Percentiles rank a stretch among this genome's conserved stretches.
Evolutionary conservation across 2,113 vertebrate genomes (phyloP).

Genomic region (Mormoops blainvillei): DNA sequence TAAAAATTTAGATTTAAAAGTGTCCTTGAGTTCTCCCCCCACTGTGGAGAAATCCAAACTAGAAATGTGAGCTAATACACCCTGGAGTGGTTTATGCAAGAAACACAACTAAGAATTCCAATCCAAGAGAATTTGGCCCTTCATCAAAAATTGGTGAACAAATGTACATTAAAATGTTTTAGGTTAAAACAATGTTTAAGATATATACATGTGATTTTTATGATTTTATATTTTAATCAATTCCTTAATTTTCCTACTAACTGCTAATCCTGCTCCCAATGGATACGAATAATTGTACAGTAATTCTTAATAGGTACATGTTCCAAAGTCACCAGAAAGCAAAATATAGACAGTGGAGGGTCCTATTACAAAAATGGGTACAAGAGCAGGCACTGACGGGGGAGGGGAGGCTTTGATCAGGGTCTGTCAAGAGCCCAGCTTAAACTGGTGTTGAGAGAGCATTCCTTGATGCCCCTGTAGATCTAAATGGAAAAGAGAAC

Average conservation of each 20-base stretch:
- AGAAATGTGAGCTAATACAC: not conserved
- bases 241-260: not conserved
- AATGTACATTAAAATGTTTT: not conserved
- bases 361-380: not conserved
- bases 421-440: not conserved
- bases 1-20: not conserved
- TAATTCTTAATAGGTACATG: not conserved
- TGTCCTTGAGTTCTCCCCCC: not conserved
- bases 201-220: not conserved
- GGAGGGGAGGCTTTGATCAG: not conserved
- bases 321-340: constrained; percentile 1
- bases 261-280: not conserved
- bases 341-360: not conserved
- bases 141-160: not conserved
- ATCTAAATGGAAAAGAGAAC: not conserved
- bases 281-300: not conserved
- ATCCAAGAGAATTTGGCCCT: not conserved
- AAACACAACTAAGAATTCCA: not conserved
- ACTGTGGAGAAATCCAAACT: not conserved
- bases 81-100: not conserved
- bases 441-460: not conserved
- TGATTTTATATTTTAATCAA: not conserved
- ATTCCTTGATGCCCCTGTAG: not conserved
- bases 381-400: not conserved
- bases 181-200: not conserved